Conservation (phyloP, 2,797 vertebrate genomes). For the Onychomys arenicola region DNA sequence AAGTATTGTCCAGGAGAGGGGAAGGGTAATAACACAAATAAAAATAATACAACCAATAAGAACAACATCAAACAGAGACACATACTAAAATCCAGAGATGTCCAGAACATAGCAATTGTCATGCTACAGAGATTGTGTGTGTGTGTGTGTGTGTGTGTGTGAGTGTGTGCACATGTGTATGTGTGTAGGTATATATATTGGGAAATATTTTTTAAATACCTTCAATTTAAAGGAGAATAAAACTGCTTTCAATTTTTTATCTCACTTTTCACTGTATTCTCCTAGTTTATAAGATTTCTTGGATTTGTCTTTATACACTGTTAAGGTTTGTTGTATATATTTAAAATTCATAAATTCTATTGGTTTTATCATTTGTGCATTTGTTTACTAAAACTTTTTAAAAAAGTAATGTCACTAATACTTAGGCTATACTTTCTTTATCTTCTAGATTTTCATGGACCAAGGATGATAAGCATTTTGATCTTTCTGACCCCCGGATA, state of each 20-base stretch:
- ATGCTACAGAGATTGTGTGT: no score
- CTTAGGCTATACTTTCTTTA: not conserved
- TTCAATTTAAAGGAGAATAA: not conserved
- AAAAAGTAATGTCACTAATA: not conserved
- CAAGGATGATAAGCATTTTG: slow-evolving; percentile 93
- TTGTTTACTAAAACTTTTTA: not conserved
- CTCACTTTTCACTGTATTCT: not conserved
- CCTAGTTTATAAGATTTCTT: not conserved
- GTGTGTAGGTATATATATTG: not conserved
- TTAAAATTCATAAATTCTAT: not conserved
- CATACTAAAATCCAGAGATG: no score
- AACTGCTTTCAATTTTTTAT: not conserved
- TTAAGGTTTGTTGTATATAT: not conserved
- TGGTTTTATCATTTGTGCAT: not conserved
- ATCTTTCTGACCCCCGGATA: slow-evolving; percentile 93
- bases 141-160: no score
- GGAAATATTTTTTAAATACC: not conserved
- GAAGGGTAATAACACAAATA: no score
- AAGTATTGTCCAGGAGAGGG: no score
- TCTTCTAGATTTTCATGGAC: slow-evolving; percentile 95
- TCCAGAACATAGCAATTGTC: no score
- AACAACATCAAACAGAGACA: no score
- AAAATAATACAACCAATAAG: no score
- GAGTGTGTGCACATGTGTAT: no score
- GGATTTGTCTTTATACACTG: not conserved